Evolutionary conservation across 2,797 vertebrate genomes (phyloP).

Genomic region (Pogonophryne albipinna): DNA sequence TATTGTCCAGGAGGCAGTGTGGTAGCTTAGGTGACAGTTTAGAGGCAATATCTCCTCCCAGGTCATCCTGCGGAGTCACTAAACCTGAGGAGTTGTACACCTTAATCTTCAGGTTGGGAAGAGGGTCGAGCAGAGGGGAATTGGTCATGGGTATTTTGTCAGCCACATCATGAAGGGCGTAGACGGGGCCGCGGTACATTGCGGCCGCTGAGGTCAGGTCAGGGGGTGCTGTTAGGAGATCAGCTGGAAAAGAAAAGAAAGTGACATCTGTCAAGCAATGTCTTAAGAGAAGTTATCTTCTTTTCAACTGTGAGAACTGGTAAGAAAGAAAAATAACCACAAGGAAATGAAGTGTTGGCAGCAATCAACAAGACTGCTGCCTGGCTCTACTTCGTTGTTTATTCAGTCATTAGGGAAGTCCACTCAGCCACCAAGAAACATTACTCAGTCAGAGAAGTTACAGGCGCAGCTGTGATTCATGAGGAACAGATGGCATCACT

Average conservation of each 20-base stretch:
- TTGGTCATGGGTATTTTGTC: conserved; percentile 99
- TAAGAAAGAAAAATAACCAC: conserved; percentile 38
- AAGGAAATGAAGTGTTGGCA: conserved; percentile 56
- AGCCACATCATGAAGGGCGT: conserved; percentile 95
- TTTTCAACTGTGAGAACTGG: conserved; percentile 8
- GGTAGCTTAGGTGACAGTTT: conserved; percentile 95
- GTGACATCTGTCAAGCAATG: conserved; percentile 1
- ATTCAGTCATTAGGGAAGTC: conserved; percentile 69
- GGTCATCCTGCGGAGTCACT: conserved; percentile 95
- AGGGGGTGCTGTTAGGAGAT: conserved; percentile 94
- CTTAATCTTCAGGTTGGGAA: conserved; percentile 98
- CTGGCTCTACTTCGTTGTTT: conserved; percentile 60
- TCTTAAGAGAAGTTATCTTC: background rate
- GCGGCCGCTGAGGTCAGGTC: conserved; percentile 97
- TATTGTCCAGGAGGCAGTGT: conserved; percentile 91
- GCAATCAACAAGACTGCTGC: conserved; percentile 50
- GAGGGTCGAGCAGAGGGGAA: conserved; percentile 95
- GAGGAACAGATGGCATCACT: conserved; percentile 81
- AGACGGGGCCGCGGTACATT: conserved; percentile 96
- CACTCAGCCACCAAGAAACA: conserved; percentile 63
- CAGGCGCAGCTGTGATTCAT: conserved; percentile 72
- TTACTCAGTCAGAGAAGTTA: conserved; percentile 67
- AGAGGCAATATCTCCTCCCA: conserved; percentile 91
- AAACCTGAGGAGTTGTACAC: conserved; percentile 95
- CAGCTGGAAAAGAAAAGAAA: conserved; percentile 75